Conservation (phyloP, 1,140 invertebrate species). For the Camponotus vicinus region DNA sequence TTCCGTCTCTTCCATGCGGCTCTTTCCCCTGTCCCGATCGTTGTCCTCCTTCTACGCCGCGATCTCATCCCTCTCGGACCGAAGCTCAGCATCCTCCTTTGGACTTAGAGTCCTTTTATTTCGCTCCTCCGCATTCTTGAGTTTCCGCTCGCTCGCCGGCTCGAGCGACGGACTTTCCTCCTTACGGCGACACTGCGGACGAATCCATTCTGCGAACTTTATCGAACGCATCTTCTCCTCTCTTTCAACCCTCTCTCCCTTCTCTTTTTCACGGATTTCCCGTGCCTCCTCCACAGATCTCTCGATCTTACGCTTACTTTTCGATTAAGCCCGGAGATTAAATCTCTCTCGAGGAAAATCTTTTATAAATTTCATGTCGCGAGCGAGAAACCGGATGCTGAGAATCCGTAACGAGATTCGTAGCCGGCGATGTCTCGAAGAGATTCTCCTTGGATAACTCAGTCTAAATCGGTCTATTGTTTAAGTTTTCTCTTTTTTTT, state of each 20-base stretch:
- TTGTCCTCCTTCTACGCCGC: slow-evolving; percentile 34
- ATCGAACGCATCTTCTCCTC: slow-evolving; percentile 42
- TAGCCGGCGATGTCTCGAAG: slow-evolving; percentile 1
- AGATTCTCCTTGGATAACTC: slow-evolving; percentile 45
- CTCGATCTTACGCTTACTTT: slow-evolving; percentile 60
- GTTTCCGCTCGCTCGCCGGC: slow-evolving; percentile 71
- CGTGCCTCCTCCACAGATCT: slow-evolving; percentile 28
- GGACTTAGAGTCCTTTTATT: slow-evolving; percentile 76
- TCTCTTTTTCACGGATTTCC: slow-evolving; percentile 15
- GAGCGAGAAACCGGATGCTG: slow-evolving; percentile 40
- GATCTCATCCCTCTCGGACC: slow-evolving; percentile 68
- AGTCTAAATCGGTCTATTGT: slow-evolving; percentile 49
- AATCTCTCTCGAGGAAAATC: slow-evolving; percentile 53
- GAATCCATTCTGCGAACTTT: slow-evolving; percentile 58
- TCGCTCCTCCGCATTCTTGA: slow-evolving; percentile 77
- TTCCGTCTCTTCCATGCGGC: slow-evolving; percentile 26
- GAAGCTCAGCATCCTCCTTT: slow-evolving; percentile 72
- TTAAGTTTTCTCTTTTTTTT: slow-evolving; percentile 38
- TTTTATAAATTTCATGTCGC: slow-evolving; percentile 64
- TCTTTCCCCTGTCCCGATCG: slow-evolving; percentile 45
- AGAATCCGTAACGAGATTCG: slow-evolving; percentile 56
- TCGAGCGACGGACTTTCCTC: slow-evolving; percentile 68
- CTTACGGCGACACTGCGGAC: slow-evolving; percentile 60
- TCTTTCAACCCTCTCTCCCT: not conserved
- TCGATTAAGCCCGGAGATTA: slow-evolving; percentile 59